These are phyloP conservation scores for Heptranchias perlo DNA, from an alignment of 2,113 vertebrate genomes.

Conservation along the genomic window DNA sequence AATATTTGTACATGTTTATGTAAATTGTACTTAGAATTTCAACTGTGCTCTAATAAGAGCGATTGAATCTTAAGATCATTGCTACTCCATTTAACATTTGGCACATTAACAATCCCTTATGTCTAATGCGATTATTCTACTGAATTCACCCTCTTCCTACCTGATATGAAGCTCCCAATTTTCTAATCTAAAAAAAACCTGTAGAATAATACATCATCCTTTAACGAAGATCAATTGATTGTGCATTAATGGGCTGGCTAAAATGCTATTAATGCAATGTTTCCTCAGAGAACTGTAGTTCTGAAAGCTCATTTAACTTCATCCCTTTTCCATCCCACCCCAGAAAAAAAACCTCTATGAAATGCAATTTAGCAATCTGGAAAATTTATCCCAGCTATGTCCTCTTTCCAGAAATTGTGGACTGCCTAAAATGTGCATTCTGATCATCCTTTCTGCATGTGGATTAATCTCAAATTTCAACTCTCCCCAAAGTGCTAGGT, in stretches of 20 bases:
- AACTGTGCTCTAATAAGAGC: not conserved
- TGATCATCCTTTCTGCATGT: no score
- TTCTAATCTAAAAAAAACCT: not conserved
- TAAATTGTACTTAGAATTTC: not conserved
- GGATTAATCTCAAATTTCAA: not conserved
- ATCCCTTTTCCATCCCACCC: not conserved
- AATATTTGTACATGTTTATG: no score
- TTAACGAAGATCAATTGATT: not conserved
- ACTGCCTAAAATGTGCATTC: no score
- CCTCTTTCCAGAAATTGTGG: no score
- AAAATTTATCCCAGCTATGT: no score
- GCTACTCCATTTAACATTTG: not conserved
- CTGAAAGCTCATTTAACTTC: not conserved
- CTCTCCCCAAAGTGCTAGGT: not conserved
- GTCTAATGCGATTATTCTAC: not conserved
- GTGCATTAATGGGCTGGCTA: not conserved
- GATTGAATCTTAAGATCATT: not conserved
- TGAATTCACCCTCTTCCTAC: not conserved
- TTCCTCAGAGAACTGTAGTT: not conserved
- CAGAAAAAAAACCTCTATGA: not conserved
- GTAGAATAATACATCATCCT: not conserved
- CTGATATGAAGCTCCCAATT: not conserved
- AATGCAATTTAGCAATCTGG: no score
- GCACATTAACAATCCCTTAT: not conserved
- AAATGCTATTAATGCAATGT: conserved; percentile 9